A percentile compares a stretch with the other conserved stretches of the same genome.
These are phyloP conservation scores for Nothobranchius furzeri DNA, from an alignment of 2,113 vertebrate genomes.

Conservation along the genomic window DNA sequence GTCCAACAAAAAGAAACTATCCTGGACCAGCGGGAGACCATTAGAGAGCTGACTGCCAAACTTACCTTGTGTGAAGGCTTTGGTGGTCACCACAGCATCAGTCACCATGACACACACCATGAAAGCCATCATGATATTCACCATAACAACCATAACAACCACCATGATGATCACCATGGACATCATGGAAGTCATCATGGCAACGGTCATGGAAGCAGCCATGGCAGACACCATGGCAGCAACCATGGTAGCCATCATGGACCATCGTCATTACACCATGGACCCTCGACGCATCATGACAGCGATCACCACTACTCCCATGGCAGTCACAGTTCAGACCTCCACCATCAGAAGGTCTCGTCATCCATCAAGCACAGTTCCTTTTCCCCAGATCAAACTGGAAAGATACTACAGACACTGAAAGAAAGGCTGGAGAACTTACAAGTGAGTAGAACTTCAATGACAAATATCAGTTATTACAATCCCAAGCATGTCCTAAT, in stretches of 20 bases:
- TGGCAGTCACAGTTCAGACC: slow-evolving; percentile 44
- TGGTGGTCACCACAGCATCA: slow-evolving; percentile 58
- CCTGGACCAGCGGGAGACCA: slow-evolving; percentile 83
- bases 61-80: slow-evolving; percentile 82
- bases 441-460: slow-evolving; percentile 70
- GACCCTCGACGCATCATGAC: slow-evolving; percentile 45
- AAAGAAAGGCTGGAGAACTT: slow-evolving; percentile 83
- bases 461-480: too few species aligned
- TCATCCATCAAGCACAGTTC: slow-evolving; percentile 61
- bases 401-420: slow-evolving; percentile 80
- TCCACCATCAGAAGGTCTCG: slow-evolving; percentile 39
- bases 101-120: slow-evolving; percentile 61
- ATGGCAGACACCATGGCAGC: slow-evolving; percentile 50
- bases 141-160: slow-evolving; percentile 32
- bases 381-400: slow-evolving; percentile 78
- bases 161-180: slow-evolving; percentile 21
- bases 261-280: slow-evolving; percentile 40
- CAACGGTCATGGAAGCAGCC: slow-evolving; percentile 54
- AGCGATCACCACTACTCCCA: slow-evolving; percentile 66
- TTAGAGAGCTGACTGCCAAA: slow-evolving; percentile 84
- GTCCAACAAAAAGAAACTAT: slow-evolving; percentile 86
- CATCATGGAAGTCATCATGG: slow-evolving; percentile 51
- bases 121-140: slow-evolving; percentile 49
- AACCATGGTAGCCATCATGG: slow-evolving; percentile 50
- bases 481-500: too few species aligned